A percentile compares a stretch with the other conserved stretches of the same genome.
phyloP scores from a whole-genome alignment of 1,140 invertebrate species.

The Dendrolimus kikuchii region DNA sequence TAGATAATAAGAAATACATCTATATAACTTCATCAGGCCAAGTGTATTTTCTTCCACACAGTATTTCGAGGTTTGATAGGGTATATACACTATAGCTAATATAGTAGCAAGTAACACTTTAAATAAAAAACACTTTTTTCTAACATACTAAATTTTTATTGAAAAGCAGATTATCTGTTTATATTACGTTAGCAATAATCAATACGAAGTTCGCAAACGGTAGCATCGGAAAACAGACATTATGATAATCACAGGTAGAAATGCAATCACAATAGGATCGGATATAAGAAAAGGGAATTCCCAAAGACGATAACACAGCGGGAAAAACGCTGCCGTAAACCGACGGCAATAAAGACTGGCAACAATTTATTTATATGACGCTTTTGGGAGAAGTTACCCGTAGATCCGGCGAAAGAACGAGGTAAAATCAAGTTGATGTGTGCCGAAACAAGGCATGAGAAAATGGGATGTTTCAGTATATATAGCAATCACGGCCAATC shows the following conservation, averaged over 20 bases:
- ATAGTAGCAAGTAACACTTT: no score
- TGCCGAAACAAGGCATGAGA: conserved; percentile 36
- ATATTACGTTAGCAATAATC: no score
- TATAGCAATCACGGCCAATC: conserved; percentile 34
- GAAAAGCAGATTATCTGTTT: no score
- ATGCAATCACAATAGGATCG: conserved; percentile 47
- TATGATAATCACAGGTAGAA: conserved; percentile 48
- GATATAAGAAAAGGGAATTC: conserved; percentile 43
- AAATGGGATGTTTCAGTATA: conserved; percentile 33
- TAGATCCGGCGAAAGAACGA: conserved; percentile 39
- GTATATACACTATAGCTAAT: no score
- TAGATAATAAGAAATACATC: no score
- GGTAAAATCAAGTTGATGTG: conserved; percentile 61
- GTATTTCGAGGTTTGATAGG: no score
- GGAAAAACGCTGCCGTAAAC: conserved; percentile 51
- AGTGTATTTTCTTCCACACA: no score
- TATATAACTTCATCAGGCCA: no score
- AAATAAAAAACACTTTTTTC: no score
- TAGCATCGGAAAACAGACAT: conserved; percentile 20
- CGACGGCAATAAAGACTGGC: conserved; percentile 56
- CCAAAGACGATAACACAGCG: conserved; percentile 46
- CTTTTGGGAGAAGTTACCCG: conserved; percentile 59
- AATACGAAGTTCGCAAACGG: no score
- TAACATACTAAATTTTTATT: no score
- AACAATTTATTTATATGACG: conserved; percentile 69